Base-by-base conservation (phyloP, 2,888 invertebrate species). In the Perithous albicinctus region DNA sequence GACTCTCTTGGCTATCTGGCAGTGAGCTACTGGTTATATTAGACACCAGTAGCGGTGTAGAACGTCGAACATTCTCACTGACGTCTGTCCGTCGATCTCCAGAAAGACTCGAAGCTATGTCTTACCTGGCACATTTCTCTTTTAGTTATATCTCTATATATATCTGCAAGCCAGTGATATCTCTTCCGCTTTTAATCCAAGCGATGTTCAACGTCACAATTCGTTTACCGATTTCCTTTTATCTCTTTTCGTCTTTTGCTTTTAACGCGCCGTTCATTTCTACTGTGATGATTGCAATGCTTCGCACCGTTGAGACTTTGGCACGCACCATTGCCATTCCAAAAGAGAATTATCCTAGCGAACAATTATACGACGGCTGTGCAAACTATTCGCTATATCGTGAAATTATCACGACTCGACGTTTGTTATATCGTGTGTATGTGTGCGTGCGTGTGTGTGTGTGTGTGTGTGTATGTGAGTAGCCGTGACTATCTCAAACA, bases 351-450 rank as follows among this genome's bases (percentile, higher is more conserved):
- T 1, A 41, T 66, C 20, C 12, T 20, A 38, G 66, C 41, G 66
- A 12, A 48, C 32, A 75, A 66, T 56, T 43, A 43, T 66, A 56
- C 74, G 18, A n/a, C 41, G n/a, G 29, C 26, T 7, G 32, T 5
- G n/a, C 5, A 43, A 43, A 43, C 3, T 15, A 43, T 74, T 74
- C 20, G 51, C 8, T 43, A 20, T 43, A 66, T 56, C 56, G 41
- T 43, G 15, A 66, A 66, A 54, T 77, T 70, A 69, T 77, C 61
- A 46, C 35, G n/a, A 26, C 26, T 26, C 46, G 29, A 69, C 10
- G 10, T 10, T 10, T 38, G 8, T 38, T 8, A 2, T 12, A 48
- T 54, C n/a, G 56, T 23, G 29, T 56, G 59, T 41, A 10, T 23
- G 61, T 32, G 63, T 38, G 41, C 38, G 54, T 38, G 32, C 8